Evolutionary conservation across 2,113 vertebrate genomes (phyloP).

Genomic region (Gymnobelideus leadbeateri): DNA sequence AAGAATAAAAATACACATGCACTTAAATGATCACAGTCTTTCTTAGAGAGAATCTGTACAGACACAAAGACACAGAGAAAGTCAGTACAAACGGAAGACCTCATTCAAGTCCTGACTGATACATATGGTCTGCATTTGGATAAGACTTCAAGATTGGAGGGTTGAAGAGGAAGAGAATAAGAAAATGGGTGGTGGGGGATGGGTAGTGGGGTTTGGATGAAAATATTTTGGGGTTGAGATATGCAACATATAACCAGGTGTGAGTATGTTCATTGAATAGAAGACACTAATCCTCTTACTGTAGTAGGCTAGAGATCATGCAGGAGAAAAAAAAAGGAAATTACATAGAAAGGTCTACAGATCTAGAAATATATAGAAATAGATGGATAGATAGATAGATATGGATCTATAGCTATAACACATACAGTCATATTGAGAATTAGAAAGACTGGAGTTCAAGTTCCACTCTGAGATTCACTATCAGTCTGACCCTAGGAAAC

Average conservation of each 20-base stretch:
- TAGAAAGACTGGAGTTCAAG: neutral
- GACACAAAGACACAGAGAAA: neutral
- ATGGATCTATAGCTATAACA: neutral
- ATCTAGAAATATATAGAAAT: too few relatives aligned
- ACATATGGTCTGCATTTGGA: neutral
- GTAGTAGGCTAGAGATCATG: neutral
- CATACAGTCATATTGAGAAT: neutral
- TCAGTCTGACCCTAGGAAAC: neutral
- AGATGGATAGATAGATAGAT: neutral
- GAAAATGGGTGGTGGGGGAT: neutral
- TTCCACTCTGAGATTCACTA: neutral
- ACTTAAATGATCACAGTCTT: neutral
- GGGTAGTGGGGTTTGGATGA: neutral
- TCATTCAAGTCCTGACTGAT: neutral
- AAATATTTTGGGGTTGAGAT: neutral
- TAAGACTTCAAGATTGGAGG: neutral
- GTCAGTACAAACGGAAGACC: neutral
- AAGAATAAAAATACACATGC: neutral
- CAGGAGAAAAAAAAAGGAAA: neutral
- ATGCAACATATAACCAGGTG: neutral
- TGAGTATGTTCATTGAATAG: neutral
- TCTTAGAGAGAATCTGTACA: neutral
- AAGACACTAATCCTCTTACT: neutral
- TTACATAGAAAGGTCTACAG: neutral
- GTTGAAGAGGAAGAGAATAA: neutral